Conservation (phyloP, 1,140 invertebrate genomes). For the Caerostris darwini region DNA sequence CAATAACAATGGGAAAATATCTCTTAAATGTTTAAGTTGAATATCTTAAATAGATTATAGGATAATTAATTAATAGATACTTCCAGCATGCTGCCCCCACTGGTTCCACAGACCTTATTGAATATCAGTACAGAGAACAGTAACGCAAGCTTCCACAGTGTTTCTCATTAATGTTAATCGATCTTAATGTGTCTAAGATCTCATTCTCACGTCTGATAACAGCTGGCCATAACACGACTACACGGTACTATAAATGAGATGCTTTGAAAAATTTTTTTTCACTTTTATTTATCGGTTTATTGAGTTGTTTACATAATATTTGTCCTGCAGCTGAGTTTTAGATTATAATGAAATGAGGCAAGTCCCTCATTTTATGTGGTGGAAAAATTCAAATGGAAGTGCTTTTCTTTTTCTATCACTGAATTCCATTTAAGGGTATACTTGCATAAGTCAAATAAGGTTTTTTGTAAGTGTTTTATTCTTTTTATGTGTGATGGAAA, state of each 20-base stretch:
- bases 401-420: background rate
- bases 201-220: background rate
- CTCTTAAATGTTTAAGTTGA: too few species aligned
- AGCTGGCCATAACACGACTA: constrained; percentile 13
- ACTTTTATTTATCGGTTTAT: constrained; percentile 49
- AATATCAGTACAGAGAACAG: background rate
- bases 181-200: constrained; percentile 27
- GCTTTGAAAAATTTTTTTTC: background rate
- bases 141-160: background rate
- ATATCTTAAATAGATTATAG: too few species aligned
- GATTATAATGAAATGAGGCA: background rate
- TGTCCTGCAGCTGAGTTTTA: background rate
- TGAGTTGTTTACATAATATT: constrained; percentile 44
- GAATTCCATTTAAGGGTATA: background rate
- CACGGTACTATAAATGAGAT: background rate
- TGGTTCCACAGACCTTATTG: background rate
- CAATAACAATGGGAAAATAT: too few species aligned
- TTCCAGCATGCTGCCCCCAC: too few species aligned
- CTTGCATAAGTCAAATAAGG: background rate
- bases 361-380: background rate
- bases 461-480: background rate
- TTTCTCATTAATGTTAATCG: constrained; percentile 27
- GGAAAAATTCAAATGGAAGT: background rate
- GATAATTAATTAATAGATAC: too few species aligned
- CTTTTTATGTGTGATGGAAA: background rate